Percentiles rank a stretch among this genome's conserved stretches.
Conservation (phyloP, 2,113 vertebrate genomes). For the Cinclus cinclus region DNA sequence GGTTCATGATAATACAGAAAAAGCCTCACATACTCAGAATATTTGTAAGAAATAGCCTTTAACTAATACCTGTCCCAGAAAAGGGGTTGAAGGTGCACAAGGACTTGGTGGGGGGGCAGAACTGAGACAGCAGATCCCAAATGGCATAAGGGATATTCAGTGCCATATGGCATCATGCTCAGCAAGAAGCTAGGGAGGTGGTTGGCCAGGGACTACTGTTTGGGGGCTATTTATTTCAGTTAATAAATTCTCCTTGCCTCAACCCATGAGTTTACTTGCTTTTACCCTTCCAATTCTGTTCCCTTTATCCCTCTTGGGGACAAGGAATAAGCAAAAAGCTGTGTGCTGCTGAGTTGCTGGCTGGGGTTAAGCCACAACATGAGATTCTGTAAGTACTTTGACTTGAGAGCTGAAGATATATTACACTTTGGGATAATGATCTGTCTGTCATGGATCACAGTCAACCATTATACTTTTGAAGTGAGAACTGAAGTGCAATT, state of each 20-base stretch:
- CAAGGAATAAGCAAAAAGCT: neutral
- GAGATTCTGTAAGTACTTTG: neutral
- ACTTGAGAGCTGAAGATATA: constrained; percentile 39
- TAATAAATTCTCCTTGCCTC: neutral
- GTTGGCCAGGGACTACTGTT: neutral
- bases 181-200: neutral
- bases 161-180: neutral
- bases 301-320: fast-evolving
- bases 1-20: neutral
- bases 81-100: neutral
- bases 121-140: neutral
- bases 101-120: fast-evolving
- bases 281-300: neutral
- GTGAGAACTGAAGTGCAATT: constrained; percentile 53
- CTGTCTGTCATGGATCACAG: constrained; percentile 21
- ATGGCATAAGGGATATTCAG: neutral
- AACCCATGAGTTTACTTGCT: neutral
- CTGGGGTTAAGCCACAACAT: neutral
- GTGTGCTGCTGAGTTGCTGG: neutral
- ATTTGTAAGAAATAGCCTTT: neutral
- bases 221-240: neutral
- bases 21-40: neutral
- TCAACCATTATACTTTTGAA: constrained; percentile 53
- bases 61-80: neutral
- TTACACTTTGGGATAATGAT: constrained; percentile 48